phyloP scores from a whole-genome alignment of 2,888 invertebrate species.

The Papilio elwesi region DNA sequence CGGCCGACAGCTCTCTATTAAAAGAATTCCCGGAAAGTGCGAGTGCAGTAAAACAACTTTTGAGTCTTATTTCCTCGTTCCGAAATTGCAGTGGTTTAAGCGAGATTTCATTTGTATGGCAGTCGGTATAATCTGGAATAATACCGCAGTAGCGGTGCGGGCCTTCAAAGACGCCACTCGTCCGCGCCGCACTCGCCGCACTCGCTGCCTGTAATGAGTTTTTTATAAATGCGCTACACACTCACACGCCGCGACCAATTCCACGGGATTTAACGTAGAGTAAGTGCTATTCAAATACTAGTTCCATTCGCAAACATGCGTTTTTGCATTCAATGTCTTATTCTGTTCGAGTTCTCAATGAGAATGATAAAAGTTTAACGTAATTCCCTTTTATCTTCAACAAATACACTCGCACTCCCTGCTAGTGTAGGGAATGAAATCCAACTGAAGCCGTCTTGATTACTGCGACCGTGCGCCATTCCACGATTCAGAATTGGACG shows the following conservation, averaged over 20 bases:
- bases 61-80: constrained; percentile 81
- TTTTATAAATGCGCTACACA: constrained; percentile 80
- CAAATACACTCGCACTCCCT: constrained; percentile 60
- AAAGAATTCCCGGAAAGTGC: constrained; percentile 72
- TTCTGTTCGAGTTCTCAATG: constrained; percentile 11
- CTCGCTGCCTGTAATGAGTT: constrained; percentile 82
- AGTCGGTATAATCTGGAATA: constrained; percentile 82
- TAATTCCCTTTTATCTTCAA: constrained; percentile 52
- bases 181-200: constrained; percentile 75
- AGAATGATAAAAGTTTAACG: constrained; percentile 46
- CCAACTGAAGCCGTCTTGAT: constrained; percentile 80
- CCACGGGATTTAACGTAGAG: constrained; percentile 67
- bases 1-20: constrained; percentile 53
- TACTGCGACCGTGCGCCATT: constrained; percentile 73
- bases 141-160: constrained; percentile 78
- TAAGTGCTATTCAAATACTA: constrained; percentile 56
- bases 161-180: constrained; percentile 83
- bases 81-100: constrained; percentile 83
- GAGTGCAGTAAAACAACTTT: constrained; percentile 78
- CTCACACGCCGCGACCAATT: constrained; percentile 71
- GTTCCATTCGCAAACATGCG: constrained; percentile 30
- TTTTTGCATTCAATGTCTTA: constrained; percentile 29
- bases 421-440: constrained; percentile 73
- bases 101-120: constrained; percentile 84
- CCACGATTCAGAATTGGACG: constrained; percentile 80